A percentile compares a stretch with the other conserved stretches of the same genome.
These are phyloP conservation scores for Alosa alosa DNA, from an alignment of 2,113 vertebrate species.

Conservation along the genomic window DNA sequence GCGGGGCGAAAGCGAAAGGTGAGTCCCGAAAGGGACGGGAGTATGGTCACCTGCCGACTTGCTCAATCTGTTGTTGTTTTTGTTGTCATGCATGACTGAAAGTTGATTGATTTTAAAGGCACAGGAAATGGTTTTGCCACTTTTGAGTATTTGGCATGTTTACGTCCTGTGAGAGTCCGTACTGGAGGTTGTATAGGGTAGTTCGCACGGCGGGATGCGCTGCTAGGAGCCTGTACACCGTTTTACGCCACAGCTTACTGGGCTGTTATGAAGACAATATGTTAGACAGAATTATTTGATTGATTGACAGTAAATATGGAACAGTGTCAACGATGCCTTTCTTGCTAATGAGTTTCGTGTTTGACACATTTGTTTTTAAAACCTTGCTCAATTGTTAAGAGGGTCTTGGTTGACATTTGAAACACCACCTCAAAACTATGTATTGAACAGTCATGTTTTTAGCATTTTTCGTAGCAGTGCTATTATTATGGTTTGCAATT, in stretches of 20 bases:
- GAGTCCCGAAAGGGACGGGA: constrained; percentile 37
- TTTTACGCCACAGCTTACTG: background rate
- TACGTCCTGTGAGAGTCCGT: background rate
- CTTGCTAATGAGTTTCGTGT: background rate
- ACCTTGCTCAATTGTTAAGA: background rate
- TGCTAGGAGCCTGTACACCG: background rate
- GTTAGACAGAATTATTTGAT: background rate
- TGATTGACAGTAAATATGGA: background rate
- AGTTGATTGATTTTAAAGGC: background rate
- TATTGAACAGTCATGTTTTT: background rate
- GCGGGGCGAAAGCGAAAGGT: constrained; percentile 84
- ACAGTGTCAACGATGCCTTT: background rate
- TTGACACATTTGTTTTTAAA: background rate
- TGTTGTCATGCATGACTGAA: background rate
- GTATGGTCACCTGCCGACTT: constrained; percentile 14
- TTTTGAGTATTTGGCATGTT: background rate
- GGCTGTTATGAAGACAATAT: background rate
- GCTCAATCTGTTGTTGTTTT: background rate
- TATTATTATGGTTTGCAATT: background rate
- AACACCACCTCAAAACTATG: background rate
- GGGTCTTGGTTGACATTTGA: background rate
- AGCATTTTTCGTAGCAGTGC: background rate
- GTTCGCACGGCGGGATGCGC: background rate
- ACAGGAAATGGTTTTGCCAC: background rate
- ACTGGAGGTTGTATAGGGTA: background rate